A percentile compares a stretch with the other conserved stretches of the same genome.
phyloP scores from a whole-genome alignment of 2,113 vertebrate species.

The Barnardius zonarius region DNA sequence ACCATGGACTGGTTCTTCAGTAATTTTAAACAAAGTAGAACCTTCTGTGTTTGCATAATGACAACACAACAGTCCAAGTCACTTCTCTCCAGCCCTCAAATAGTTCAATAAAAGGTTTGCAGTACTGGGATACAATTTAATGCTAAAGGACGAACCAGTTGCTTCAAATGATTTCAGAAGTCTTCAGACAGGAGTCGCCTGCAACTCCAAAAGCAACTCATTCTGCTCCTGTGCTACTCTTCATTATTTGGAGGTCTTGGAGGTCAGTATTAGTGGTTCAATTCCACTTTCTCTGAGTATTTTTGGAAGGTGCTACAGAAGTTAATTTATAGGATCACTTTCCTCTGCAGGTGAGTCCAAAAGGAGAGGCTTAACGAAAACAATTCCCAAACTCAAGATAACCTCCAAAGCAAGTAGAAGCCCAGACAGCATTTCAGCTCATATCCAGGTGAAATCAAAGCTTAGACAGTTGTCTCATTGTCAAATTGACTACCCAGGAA shows the following conservation, averaged over 20 bases:
- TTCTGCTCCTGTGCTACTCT: background rate
- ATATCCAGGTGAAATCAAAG: background rate
- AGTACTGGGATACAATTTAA: background rate
- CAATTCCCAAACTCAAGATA: background rate
- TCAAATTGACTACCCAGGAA: background rate
- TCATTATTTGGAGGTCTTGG: background rate
- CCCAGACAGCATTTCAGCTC: background rate
- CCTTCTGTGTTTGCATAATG: background rate
- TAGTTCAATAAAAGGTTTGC: background rate
- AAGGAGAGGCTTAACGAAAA: background rate
- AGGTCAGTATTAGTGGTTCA: background rate
- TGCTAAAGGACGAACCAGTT: background rate
- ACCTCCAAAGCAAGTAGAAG: background rate
- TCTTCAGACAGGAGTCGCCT: background rate
- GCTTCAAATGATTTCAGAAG: background rate
- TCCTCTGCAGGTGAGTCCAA: background rate
- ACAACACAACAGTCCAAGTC: background rate
- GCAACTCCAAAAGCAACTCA: background rate
- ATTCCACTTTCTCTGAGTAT: background rate
- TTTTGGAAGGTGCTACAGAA: background rate
- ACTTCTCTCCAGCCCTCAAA: background rate
- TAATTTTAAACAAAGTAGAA: background rate
- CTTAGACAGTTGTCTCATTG: background rate
- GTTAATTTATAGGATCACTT: background rate
- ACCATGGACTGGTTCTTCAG: background rate